Conservation (phyloP, 2,888 invertebrate species). For the Platynereis dumerilii region DNA sequence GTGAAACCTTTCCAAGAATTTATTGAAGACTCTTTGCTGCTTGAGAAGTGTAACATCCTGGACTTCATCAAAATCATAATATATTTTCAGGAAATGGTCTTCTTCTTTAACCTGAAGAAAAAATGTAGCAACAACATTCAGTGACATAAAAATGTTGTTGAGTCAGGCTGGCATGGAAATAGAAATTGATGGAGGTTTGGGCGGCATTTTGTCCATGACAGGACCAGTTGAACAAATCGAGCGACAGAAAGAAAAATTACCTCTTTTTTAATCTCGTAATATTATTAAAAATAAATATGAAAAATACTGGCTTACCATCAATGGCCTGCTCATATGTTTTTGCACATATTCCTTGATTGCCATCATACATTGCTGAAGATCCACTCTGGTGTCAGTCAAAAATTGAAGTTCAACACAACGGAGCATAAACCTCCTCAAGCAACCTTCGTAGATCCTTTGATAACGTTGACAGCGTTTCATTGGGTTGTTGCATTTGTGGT, state of each 20-base stretch:
- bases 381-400: constrained; percentile 9
- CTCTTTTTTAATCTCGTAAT: neutral
- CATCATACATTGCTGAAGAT: constrained; percentile 30
- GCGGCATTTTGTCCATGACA: no score
- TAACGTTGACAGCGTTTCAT: constrained; percentile 19
- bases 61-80: constrained; percentile 10
- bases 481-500: constrained; percentile 15
- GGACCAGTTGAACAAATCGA: neutral
- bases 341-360: constrained; percentile 19
- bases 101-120: constrained; percentile 15
- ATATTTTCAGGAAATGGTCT: constrained; percentile 6
- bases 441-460: constrained; percentile 17
- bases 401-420: constrained; percentile 25
- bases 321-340: constrained; percentile 8
- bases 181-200: no score
- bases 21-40: constrained; percentile 7
- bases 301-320: neutral
- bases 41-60: constrained; percentile 11
- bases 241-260: neutral
- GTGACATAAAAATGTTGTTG: no score
- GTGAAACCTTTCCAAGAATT: constrained; percentile 7
- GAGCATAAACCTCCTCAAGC: constrained; percentile 25
- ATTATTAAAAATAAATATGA: neutral
- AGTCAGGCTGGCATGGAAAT: no score
- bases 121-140: no score